A percentile compares a stretch with the other conserved stretches of the same genome.
Evolutionary conservation across 2,113 vertebrate species (phyloP).

Genomic region (Fulica atra): DNA sequence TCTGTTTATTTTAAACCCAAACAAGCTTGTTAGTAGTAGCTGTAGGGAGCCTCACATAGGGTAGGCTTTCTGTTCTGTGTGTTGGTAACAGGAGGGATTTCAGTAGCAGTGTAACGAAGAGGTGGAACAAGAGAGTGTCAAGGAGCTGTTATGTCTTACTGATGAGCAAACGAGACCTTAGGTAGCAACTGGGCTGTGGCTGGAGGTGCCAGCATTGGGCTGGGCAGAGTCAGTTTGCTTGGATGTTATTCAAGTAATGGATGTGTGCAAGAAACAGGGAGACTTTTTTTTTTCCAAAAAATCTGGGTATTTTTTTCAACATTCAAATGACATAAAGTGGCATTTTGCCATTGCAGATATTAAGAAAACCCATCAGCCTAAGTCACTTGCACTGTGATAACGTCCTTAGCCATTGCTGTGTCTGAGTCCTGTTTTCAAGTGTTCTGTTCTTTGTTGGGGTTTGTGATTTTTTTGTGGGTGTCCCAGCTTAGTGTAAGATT

Average conservation of each 20-base stretch:
- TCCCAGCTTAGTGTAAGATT: background rate
- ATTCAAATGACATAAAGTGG: background rate
- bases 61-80: rapidly evolving
- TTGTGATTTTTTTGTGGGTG: background rate
- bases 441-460: background rate
- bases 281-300: no score
- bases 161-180: background rate
- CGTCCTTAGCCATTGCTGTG: background rate
- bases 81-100: background rate
- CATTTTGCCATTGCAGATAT: background rate
- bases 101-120: background rate
- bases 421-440: background rate
- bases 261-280: background rate
- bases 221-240: background rate
- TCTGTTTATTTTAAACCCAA: background rate
- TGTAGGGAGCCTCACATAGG: background rate
- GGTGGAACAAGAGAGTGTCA: background rate
- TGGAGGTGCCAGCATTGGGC: background rate
- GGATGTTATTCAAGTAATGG: background rate
- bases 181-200: background rate
- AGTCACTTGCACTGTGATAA: background rate
- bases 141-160: background rate
- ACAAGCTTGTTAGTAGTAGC: background rate
- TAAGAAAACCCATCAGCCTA: background rate
- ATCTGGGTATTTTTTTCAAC: background rate